A percentile compares a stretch with the other conserved stretches of the same genome.
Evolutionary conservation across 2,888 invertebrate genomes (phyloP).

Genomic region (Didymodactylos carnosus): DNA sequence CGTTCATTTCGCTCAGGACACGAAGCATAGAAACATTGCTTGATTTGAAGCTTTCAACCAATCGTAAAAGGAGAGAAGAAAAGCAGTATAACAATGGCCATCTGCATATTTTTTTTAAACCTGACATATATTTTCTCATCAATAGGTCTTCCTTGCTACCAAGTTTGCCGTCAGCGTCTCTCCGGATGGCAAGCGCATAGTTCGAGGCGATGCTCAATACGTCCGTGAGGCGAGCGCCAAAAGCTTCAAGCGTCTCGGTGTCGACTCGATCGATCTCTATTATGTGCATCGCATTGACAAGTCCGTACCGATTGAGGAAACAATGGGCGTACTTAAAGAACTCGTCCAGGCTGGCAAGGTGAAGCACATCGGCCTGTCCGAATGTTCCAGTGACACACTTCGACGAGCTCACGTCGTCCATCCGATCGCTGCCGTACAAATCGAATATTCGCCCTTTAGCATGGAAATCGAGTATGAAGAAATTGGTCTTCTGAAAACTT

Average conservation of each 20-base stretch:
- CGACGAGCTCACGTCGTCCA: neutral
- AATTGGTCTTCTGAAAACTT: neutral
- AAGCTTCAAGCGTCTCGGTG: constrained; percentile 19
- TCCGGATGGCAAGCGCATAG: neutral
- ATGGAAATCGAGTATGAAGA: neutral
- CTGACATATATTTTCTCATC: neutral
- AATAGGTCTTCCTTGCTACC: neutral
- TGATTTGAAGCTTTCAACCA: too few species aligned
- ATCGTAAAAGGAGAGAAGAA: too few species aligned
- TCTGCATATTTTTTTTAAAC: too few species aligned
- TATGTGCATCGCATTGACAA: constrained; percentile 23
- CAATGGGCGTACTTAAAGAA: neutral
- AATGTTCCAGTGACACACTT: neutral
- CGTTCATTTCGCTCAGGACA: too few species aligned
- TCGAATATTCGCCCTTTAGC: neutral
- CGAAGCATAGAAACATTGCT: too few species aligned
- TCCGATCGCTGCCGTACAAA: neutral
- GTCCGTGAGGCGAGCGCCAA: neutral
- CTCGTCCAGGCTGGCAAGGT: neutral
- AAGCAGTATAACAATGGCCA: too few species aligned
- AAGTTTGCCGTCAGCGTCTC: neutral
- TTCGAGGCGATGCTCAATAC: neutral
- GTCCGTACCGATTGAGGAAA: neutral
- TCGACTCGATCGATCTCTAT: constrained; percentile 25
- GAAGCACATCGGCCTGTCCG: neutral